These are phyloP conservation scores for Nyctibius grandis DNA, from an alignment of 2,797 vertebrate genomes.

Conservation along the genomic window DNA sequence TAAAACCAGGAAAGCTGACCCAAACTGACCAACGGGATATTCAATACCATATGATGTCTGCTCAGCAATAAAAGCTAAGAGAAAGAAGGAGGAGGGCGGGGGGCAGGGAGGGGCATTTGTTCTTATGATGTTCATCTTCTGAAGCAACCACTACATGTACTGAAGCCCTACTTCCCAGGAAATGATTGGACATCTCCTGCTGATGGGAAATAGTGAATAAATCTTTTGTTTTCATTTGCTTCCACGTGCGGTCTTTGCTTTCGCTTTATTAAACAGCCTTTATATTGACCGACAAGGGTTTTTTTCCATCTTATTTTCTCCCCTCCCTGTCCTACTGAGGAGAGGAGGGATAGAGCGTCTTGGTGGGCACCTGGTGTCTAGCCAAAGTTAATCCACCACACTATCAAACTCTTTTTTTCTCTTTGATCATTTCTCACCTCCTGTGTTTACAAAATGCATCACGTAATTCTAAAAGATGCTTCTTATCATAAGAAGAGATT, in stretches of 20 bases:
- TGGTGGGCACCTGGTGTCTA: neutral
- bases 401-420: neutral
- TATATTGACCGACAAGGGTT: rapidly evolving
- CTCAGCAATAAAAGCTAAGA: neutral
- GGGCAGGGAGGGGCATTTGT: rapidly evolving
- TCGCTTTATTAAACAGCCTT: neutral
- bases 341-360: neutral
- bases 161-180: neutral
- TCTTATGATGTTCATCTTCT: rapidly evolving
- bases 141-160: rapidly evolving
- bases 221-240: neutral
- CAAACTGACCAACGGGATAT: neutral
- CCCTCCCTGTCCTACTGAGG: neutral
- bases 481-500: neutral
- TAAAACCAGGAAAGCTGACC: neutral
- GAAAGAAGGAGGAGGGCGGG: neutral
- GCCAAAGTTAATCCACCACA: neutral
- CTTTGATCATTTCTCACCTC: neutral
- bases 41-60: neutral
- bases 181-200: neutral
- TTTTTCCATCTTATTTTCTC: neutral
- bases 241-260: neutral
- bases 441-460: neutral
- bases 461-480: neutral
- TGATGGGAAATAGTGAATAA: neutral